These are phyloP conservation scores for Reticulitermes lucifugus DNA, from an alignment of 2,888 invertebrate genomes.

Conservation along the genomic window DNA sequence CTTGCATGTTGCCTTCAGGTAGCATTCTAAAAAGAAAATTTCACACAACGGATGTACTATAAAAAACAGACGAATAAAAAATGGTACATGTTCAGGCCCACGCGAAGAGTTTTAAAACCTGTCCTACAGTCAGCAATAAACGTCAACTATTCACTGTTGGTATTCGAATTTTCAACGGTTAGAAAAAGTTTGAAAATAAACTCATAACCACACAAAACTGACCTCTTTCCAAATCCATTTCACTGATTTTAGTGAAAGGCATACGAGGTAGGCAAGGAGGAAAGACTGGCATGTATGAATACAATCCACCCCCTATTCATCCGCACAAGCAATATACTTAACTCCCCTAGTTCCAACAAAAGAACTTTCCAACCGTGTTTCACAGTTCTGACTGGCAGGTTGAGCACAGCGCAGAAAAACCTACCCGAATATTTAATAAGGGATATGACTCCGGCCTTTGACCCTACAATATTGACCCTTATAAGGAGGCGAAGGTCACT, in stretches of 20 bases:
- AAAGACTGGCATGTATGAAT: neutral
- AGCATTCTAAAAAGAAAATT: neutral
- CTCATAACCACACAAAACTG: conserved; percentile 24
- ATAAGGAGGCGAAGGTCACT: conserved; percentile 28
- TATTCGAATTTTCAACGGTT: conserved; percentile 34
- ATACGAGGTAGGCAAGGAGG: neutral
- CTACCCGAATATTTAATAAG: conserved; percentile 34
- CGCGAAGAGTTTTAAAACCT: conserved; percentile 1
- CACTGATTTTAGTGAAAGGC: neutral
- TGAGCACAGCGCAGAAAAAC: conserved; percentile 24
- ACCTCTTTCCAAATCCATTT: neutral
- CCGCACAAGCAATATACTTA: neutral
- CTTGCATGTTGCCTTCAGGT: too few species aligned
- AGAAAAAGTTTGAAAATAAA: conserved; percentile 37
- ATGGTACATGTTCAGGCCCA: neutral
- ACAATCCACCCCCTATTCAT: conserved; percentile 21
- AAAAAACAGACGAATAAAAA: neutral
- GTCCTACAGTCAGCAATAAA: neutral
- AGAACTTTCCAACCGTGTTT: conserved; percentile 23
- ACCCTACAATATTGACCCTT: conserved; percentile 39
- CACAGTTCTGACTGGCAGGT: conserved; percentile 10
- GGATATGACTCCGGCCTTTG: conserved; percentile 38
- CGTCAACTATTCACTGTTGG: conserved; percentile 32
- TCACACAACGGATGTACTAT: neutral
- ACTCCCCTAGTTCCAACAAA: conserved; percentile 17